phyloP scores from a whole-genome alignment of 1,140 invertebrate species.

The Lineus longissimus region DNA sequence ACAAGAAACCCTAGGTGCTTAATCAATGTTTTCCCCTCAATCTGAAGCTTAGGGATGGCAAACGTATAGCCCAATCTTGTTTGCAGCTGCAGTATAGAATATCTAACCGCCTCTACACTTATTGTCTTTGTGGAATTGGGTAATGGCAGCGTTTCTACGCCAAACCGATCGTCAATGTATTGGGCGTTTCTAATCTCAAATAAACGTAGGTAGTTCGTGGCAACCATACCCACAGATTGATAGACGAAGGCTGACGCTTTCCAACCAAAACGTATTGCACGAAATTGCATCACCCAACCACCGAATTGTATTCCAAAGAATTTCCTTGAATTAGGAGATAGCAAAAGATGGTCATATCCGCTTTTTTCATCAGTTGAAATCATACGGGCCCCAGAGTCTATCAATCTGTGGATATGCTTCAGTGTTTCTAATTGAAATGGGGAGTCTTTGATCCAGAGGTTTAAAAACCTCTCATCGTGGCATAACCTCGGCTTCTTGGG shows the following conservation, averaged over 20 bases:
- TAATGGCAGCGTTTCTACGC: background rate
- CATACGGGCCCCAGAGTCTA: conserved; percentile 6
- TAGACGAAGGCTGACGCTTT: conserved; percentile 23
- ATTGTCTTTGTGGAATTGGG: background rate
- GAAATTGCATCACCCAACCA: conserved; percentile 14
- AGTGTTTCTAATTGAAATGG: conserved; percentile 20
- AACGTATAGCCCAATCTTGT: conserved; percentile 1
- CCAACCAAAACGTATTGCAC: conserved; percentile 20
- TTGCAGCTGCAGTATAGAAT: background rate
- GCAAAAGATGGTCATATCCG: conserved; percentile 20
- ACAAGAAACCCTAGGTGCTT: conserved; percentile 19
- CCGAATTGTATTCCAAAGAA: conserved; percentile 25
- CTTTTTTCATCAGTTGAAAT: conserved; percentile 20
- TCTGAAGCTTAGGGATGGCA: conserved; percentile 5
- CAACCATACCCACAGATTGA: conserved; percentile 14
- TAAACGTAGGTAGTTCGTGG: conserved; percentile 18
- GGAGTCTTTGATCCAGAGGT: conserved; percentile 17
- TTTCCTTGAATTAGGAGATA: conserved; percentile 2
- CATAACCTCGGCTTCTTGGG: background rate
- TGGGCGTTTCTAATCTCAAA: conserved; percentile 5
- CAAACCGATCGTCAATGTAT: conserved; percentile 19
- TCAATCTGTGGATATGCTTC: conserved; percentile 12
- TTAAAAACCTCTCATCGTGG: background rate
- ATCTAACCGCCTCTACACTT: background rate
- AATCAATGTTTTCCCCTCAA: background rate